Evolutionary conservation across 2,113 vertebrate genomes (phyloP), one percentile per base, ranked within the genome.

Genomic region (Festucalex cinctus): DNA sequence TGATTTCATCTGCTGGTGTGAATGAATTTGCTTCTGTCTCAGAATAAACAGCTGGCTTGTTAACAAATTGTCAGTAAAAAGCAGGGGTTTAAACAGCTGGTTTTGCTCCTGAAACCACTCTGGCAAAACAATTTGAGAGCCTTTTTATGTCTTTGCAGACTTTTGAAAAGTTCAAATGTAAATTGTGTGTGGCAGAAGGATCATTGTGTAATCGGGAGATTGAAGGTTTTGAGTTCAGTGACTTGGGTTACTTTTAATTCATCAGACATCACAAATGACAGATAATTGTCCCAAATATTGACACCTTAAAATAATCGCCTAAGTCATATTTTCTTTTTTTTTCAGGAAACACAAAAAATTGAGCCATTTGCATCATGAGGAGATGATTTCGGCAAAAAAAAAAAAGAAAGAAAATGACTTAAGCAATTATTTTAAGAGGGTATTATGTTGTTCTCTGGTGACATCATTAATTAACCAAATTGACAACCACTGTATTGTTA

Each of bases 71-170:
- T 82, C 78, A 70, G 78, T 84, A 89, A 92, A 91, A 75, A 91
- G 57, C 75, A 41, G 37, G 76, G 83, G 90, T 91, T 91, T 91
- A 86, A 90, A 88, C 89, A 91, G 91, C 88, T 91, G 91, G 62
- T 75, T 85, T 69, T 81, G 76, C 81, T 81, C 87, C 79, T 83
- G 71, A 84, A 84, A 44, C 43, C 77, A 41, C 63, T 66, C 20
- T 53, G 61, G 76, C 62, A 64, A 37, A 17, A 32, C 70, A 24
- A 35, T 60, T 69, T 57, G 69, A 63, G 26, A 37, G 57, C 46
- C 51, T 54, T 66, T 8, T 44, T 17, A 32, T 20, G 41, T 60
- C 60, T 68, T 28, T 62, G 46, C 36, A 54, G 43, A 60, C 7
- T 14, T 59, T 70, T 75, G 48, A 13, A 70, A 71, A 46, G 51